Base-by-base conservation (phyloP, 2,113 vertebrate genomes). In the Actenoides lindsayi region DNA sequence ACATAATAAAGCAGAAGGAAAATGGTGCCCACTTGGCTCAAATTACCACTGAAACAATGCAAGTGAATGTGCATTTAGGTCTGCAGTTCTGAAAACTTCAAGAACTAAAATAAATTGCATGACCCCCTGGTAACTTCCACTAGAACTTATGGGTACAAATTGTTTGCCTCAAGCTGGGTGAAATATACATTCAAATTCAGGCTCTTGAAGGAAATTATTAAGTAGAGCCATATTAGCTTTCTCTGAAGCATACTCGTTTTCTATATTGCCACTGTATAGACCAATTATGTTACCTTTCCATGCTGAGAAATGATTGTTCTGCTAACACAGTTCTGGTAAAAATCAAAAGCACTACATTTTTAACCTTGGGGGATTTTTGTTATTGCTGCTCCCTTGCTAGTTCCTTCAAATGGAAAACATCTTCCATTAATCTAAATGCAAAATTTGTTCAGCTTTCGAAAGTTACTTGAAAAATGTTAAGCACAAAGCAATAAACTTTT, bases 371-470 rank as follows among this genome's bases (percentile, higher is more conserved):
- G 98, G 97, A 98, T 98, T 98, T 98, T 96, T 98, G 97, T 97
- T 98, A 98, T 98, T 98, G 97, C 98, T 97, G 96, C 88, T 98
- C 97, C 94, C 98, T 97, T 97, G 97, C 98, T 97, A 97, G 97
- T 97, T 97, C 96, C 98, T 97, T 98, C 98, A 98, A 97, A 98
- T 98, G 97, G 98, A 98, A 98, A 98, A 98, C 97, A 98, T 98
- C 98, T 98, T 97, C 98, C 97, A 98, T 98, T 98, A 98, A 98
- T 98, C 97, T 98, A 98, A 98, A 98, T 98, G 98, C 98, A 98
- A 98, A 98, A 98, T 98, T 98, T 98, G 96, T 97, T 97, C 97
- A 93, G 97, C 98, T 97, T 98, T 98, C 97, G 90, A 98, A 98
- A 98, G 98, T 98, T 98, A 97, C 98, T 98, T 98, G 98, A 98